phyloP scores from a whole-genome alignment of 2,888 invertebrate genomes.

The Melinaea menophilus region DNA sequence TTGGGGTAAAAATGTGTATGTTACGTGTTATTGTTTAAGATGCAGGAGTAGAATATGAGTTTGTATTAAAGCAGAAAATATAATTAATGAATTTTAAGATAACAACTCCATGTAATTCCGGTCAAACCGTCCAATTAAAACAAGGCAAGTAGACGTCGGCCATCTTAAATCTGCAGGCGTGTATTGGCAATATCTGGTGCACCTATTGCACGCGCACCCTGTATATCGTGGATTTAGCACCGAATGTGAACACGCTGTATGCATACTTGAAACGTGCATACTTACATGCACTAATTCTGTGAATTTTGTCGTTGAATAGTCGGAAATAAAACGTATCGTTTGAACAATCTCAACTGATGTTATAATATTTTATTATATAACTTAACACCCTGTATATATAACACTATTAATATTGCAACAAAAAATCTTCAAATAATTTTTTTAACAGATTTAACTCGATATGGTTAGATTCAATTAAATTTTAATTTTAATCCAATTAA shows the following conservation, averaged over 20 bases:
- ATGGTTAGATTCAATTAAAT: too few relatives aligned
- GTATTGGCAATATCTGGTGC: constrained; percentile 74
- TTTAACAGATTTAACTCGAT: too few relatives aligned
- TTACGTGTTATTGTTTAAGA: neutral
- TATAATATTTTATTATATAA: too few relatives aligned
- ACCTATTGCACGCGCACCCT: constrained; percentile 51
- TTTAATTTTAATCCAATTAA: neutral
- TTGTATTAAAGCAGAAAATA: neutral
- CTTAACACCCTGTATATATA: too few relatives aligned
- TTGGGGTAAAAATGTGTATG: constrained; percentile 21
- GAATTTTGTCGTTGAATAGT: neutral
- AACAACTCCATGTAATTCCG: constrained; percentile 44
- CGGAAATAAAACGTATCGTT: neutral
- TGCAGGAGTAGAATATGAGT: neutral
- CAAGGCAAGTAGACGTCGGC: constrained; percentile 72
- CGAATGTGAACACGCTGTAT: constrained; percentile 28
- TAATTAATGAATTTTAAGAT: neutral
- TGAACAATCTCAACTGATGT: neutral
- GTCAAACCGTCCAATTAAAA: constrained; percentile 63
- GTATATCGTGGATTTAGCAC: constrained; percentile 48
- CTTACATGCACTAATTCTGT: constrained; percentile 7
- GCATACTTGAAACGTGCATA: constrained; percentile 24
- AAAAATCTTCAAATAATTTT: too few relatives aligned
- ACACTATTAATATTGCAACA: too few relatives aligned
- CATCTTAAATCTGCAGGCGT: constrained; percentile 74